These are phyloP conservation scores for Drosophila arizonae DNA, from an alignment of 1,140 invertebrate species.

Conservation along the genomic window DNA sequence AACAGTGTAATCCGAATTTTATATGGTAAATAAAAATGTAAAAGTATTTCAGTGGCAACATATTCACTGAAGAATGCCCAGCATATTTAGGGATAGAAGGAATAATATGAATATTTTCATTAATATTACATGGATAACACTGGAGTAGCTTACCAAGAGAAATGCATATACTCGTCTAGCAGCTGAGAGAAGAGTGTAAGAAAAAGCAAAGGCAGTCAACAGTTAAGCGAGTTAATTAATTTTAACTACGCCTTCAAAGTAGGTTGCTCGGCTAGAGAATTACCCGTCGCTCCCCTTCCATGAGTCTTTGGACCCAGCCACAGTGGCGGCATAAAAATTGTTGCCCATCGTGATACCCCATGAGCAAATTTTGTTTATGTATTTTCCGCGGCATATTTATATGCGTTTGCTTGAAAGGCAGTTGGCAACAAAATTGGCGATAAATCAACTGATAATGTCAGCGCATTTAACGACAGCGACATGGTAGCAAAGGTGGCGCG, in stretches of 20 bases:
- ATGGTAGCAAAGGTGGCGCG: constrained; percentile 6
- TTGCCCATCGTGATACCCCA: constrained; percentile 6
- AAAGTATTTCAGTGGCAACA: too few relatives aligned
- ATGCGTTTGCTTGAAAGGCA: constrained; percentile 37
- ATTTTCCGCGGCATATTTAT: constrained; percentile 50
- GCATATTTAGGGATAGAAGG: too few relatives aligned
- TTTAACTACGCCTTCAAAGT: constrained; percentile 50
- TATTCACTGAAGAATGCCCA: too few relatives aligned
- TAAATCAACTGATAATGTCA: constrained; percentile 80
- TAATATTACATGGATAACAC: not conserved
- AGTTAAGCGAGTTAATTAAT: constrained; percentile 72
- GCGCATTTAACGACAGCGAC: constrained; percentile 58
- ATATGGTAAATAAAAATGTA: too few relatives aligned
- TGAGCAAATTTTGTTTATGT: constrained; percentile 44
- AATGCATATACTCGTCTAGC: not conserved
- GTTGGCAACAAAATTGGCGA: constrained; percentile 70
- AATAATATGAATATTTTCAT: too few relatives aligned
- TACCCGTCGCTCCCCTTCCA: not conserved
- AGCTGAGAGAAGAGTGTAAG: not conserved
- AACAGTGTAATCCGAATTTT: too few relatives aligned
- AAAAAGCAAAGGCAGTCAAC: constrained; percentile 26
- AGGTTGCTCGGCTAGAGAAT: constrained; percentile 5
- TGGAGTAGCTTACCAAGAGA: not conserved
- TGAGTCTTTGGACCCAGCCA: not conserved
- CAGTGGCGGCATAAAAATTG: constrained; percentile 15